Evolutionary conservation across 2,797 vertebrate genomes (phyloP).

Genomic region (Vipera ursinii): DNA sequence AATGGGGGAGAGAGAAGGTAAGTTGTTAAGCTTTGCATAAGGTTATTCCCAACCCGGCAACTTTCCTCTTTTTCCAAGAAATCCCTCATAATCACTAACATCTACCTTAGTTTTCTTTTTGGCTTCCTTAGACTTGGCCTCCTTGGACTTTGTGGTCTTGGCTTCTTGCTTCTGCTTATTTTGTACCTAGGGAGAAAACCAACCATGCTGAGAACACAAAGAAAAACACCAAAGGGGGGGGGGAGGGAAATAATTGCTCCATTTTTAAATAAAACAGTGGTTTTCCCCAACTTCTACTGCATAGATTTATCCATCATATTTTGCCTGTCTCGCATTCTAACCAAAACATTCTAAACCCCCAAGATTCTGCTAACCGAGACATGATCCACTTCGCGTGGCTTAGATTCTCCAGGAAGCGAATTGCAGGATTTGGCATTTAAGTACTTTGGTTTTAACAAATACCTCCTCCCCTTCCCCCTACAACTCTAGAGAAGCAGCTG

Average conservation of each 20-base stretch:
- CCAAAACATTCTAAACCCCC: background rate
- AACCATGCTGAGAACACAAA: background rate
- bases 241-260: background rate
- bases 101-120: constrained; percentile 83
- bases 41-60: background rate
- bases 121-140: constrained; percentile 30
- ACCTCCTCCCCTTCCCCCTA: background rate
- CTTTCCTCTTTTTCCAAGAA: background rate
- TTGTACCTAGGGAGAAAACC: constrained; percentile 77
- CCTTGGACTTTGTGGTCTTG: constrained; percentile 84
- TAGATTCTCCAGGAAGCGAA: background rate
- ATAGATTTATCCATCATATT: background rate
- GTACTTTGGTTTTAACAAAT: background rate
- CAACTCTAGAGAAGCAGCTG: background rate
- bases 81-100: rapidly evolving
- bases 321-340: background rate
- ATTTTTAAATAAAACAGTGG: background rate
- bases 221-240: constrained; percentile 1
- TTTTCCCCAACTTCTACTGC: background rate
- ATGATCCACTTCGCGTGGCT: background rate
- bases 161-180: constrained; percentile 86
- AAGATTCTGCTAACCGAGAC: background rate
- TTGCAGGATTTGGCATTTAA: background rate
- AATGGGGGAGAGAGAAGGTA: background rate
- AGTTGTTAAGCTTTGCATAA: rapidly evolving